Base-by-base conservation (phyloP, 35 echinoderm and acorn worm species). In the Apostichopus californicus region DNA sequence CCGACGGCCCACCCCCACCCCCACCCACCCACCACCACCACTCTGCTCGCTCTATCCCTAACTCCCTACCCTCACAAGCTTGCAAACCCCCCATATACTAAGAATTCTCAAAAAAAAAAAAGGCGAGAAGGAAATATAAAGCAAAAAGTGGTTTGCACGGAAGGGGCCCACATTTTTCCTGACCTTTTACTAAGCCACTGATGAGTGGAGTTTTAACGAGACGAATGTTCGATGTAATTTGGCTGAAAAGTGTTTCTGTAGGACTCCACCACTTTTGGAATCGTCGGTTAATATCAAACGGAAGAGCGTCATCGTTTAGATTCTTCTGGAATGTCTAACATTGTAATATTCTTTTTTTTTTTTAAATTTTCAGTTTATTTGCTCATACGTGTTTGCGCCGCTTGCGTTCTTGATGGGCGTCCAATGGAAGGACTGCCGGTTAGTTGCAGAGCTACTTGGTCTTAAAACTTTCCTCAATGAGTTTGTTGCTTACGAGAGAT, bases 391-490 rank as follows among this genome's bases (percentile, higher is more conserved):
- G 9, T 96, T 96, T 77, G 90, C 90, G 82, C 95, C 95, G 9
- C 15, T 96, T 20, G 95, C 95, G 17, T 96, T 92, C 63, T 55
- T 94, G 53, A 96, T 96, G 92, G 95, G 95, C 7, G 92, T 93
- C 1, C 88, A 93, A 5, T 96, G 95, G 95, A 92, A 13, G 6
- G 95, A 96, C 59, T 96, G 89, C 57, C 85, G 73, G 0, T n/a
- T 81, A 8, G 95, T 96, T 0, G 95, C 95, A 7, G 92, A 94
- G 57, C 75, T 96, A 6, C 90, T 96, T 28, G 95, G 95, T 10
- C 15, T 94, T 1, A 96, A 96, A 86, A 93, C 92, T 9, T 96
- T 96, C 63, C 68, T 96, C 22, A 96, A 96, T 59, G 95, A 96
- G 75, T 96, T 96, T 56, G 95, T 96, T 10, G 95, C 95, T 8